Base-by-base conservation (phyloP, 2,113 vertebrate species). In the Aleadryas rufinucha region DNA sequence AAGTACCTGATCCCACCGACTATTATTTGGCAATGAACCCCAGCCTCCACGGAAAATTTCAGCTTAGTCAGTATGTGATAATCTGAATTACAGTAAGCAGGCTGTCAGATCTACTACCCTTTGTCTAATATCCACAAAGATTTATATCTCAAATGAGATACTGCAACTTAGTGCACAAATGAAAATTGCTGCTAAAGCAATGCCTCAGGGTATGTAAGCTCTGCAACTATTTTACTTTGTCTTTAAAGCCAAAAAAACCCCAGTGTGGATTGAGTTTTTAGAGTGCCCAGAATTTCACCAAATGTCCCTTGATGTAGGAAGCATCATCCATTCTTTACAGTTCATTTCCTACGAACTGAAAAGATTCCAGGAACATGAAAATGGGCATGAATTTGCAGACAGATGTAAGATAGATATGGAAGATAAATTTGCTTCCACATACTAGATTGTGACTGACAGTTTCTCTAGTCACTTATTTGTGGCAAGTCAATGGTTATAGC, bases 361-460 rank as follows among this genome's bases (percentile, higher is more conserved):
- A 92, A 80, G 33, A 63, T 91, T 93, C 42, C 75, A 87, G 39
- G 19, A 90, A 90, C 59, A 75, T 80, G 59, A 85, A 90, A 96
- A 95, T 76, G 57, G 45, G n/a, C 66, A 91, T 74, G 63, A 74
- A 83, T 91, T 87, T 80, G 35, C 68, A 91, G 84, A 86, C 66
- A 95, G 70, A 57, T 95, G 71, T 26, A 89, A 70, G 68, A 90
- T 31, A 89, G 90, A 91, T 72, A 94, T 39, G 47, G 60, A 93
- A 81, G 59, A 93, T 71, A 92, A 88, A 93, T 41, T 84, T 90
- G 15, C 42, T 89, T 96, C 71, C 20, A 33, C 59, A 57, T 56
- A n/a, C 49, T 93, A 64, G 30, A 69, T 84, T 47, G 44, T 84
- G 79, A 93, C 61, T 95, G 85, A 88, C 82, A 93, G 31, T 78